Evolutionary conservation across 2,888 invertebrate genomes (phyloP).

Genomic region (Drosophila atroscutellata): DNA sequence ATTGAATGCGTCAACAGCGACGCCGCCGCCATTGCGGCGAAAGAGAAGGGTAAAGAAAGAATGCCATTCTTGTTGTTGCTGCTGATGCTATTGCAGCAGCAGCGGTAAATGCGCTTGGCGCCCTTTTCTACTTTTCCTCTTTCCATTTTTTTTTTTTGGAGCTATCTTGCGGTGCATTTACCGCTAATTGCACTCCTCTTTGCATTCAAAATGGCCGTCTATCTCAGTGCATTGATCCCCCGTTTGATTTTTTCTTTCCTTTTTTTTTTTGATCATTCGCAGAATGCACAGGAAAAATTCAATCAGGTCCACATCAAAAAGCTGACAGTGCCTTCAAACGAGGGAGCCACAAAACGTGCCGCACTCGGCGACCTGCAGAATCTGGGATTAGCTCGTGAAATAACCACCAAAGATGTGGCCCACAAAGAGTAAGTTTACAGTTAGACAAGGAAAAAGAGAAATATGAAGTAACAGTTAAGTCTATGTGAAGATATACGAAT

Average conservation of each 20-base stretch:
- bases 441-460: neutral
- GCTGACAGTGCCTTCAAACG: conserved; percentile 71
- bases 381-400: conserved; percentile 83
- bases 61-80: conserved; percentile 53
- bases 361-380: conserved; percentile 86
- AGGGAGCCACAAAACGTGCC: conserved; percentile 82
- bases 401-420: conserved; percentile 71
- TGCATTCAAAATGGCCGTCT: conserved; percentile 61
- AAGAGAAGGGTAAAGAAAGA: conserved; percentile 35
- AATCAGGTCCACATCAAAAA: conserved; percentile 80
- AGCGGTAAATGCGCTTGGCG: conserved; percentile 46
- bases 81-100: conserved; percentile 30
- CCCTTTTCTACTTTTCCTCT: conserved; percentile 29
- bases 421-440: conserved; percentile 79
- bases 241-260: neutral
- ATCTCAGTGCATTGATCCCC: conserved; percentile 18
- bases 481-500: neutral
- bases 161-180: conserved; percentile 36
- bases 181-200: conserved; percentile 47
- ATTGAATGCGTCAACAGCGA: conserved; percentile 20
- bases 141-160: conserved; percentile 13
- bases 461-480: neutral
- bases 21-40: conserved; percentile 50
- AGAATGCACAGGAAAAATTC: conserved; percentile 81
- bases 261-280: conserved; percentile 13